Evolutionary conservation across 2,797 vertebrate species (phyloP), one percentile per base, ranked within the genome.

Genomic region (Lepilemur ruficaudatus): DNA sequence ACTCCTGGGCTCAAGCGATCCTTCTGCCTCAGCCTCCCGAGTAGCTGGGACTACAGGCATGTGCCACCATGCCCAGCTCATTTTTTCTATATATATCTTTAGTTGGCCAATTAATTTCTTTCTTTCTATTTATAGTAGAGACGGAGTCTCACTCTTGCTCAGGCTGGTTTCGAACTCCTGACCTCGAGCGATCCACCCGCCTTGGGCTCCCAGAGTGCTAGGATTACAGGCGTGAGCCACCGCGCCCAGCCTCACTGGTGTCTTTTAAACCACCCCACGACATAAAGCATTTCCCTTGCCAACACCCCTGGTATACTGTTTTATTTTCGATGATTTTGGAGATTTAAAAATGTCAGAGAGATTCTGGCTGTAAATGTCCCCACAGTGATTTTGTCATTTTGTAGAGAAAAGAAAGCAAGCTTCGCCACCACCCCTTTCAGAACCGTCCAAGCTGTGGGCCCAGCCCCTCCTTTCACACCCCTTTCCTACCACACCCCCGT

Each of bases 301-400:
- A 97, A 35, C 15, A 5, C 97, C 82, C 96, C 17, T 38, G 97
- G 80, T 88, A 94, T 84, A 82, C 94, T 97, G 97, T 96, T 98
- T 96, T 97, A 93, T 92, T 97, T 98, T 97, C 98, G 97, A 98
- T 97, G 96, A 96, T 95, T 97, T 98, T 30, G 30, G 93, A 89
- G 85, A 97, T 80, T 93, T 17, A 17, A 95, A 97, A 95, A 97
- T 98, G 96, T 98, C 97, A 97, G 59, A 97, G 96, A 96, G 88
- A 96, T 82, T 92, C 93, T 73, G 70, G 59, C 97, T 97, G 96
- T 86, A 94, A 85, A 98, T 95, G 96, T 98, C 95, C 97, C 95
- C 79, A 94, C 78, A 86, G 65, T 32, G 76, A 89, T 97, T 97
- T 97, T 98, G 93, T 97, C 81, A 95, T 94, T 97, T 91, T 89